Evolutionary conservation across 1,140 invertebrate species (phyloP).

Genomic region (Drosophila aff.): DNA sequence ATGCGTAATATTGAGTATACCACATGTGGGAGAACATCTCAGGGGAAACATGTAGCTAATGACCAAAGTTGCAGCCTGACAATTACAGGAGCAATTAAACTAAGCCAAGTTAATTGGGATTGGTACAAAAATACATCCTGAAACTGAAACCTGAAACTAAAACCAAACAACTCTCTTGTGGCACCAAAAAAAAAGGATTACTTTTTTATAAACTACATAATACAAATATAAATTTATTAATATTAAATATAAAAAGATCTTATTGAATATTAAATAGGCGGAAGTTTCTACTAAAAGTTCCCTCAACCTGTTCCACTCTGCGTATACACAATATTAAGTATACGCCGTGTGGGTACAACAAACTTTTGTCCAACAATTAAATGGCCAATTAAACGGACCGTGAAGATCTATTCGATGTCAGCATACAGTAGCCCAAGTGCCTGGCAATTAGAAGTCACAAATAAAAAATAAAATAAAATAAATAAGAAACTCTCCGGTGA

Average conservation of each 20-base stretch:
- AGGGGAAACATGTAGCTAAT: conserved; percentile 3
- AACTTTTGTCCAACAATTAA: conserved; percentile 23
- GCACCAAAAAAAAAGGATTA: too few species aligned
- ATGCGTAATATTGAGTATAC: conserved; percentile 66
- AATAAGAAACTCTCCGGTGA: conserved; percentile 12
- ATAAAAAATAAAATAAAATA: conserved; percentile 16
- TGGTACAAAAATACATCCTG: too few species aligned
- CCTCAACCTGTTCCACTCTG: not conserved
- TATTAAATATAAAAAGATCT: too few species aligned
- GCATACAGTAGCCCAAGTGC: conserved; percentile 37
- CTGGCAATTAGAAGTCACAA: conserved; percentile 49
- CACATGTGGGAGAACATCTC: conserved; percentile 38
- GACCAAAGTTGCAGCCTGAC: conserved; percentile 4
- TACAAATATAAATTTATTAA: too few species aligned
- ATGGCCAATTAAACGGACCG: conserved; percentile 22
- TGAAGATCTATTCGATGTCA: conserved; percentile 11
- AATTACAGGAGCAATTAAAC: conserved; percentile 8
- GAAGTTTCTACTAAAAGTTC: not conserved
- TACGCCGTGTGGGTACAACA: conserved; percentile 60
- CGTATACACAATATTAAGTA: conserved; percentile 60
- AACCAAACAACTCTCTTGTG: not conserved
- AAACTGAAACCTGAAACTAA: not conserved
- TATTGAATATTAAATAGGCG: too few species aligned
- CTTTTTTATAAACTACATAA: too few species aligned
- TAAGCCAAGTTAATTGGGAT: not conserved